phyloP scores from a whole-genome alignment of 2,888 invertebrate species.

The Hermaeophaga mercurialis region DNA sequence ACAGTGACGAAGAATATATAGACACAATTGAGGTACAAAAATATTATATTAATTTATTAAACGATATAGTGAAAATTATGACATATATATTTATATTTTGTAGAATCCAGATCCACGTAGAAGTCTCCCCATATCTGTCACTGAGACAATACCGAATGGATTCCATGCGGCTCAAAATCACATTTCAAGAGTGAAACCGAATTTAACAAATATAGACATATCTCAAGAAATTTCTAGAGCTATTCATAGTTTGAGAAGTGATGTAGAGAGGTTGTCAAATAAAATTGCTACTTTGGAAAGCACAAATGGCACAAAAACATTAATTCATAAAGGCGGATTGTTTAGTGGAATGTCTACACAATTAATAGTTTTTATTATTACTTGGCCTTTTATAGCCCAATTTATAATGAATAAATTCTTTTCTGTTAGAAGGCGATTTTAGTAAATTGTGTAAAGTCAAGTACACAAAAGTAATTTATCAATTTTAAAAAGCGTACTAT shows the following conservation, averaged over 20 bases:
- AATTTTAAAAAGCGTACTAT: neutral
- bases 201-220: slow-evolving; percentile 53
- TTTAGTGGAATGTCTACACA: slow-evolving; percentile 51
- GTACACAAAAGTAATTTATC: too few relatives aligned
- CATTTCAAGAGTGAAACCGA: slow-evolving; percentile 44
- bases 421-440: slow-evolving; percentile 31
- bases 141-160: slow-evolving; percentile 41
- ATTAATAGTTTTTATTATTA: slow-evolving; percentile 63
- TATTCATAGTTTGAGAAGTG: slow-evolving; percentile 59
- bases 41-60: too few relatives aligned
- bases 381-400: slow-evolving; percentile 71
- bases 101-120: slow-evolving; percentile 50
- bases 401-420: slow-evolving; percentile 51
- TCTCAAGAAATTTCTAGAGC: slow-evolving; percentile 59
- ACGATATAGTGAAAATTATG: too few relatives aligned
- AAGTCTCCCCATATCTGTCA: slow-evolving; percentile 40
- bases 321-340: slow-evolving; percentile 36
- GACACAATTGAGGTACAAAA: slow-evolving; percentile 83
- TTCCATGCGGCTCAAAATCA: slow-evolving; percentile 34
- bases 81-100: slow-evolving; percentile 32
- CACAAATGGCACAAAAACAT: slow-evolving; percentile 32
- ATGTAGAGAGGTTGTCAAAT: slow-evolving; percentile 58
- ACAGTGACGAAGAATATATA: slow-evolving; percentile 79
- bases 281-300: slow-evolving; percentile 57
- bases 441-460: neutral